Base-by-base conservation (phyloP, 92 coral and sea anemone species). In the Zoanthus solanderi region DNA sequence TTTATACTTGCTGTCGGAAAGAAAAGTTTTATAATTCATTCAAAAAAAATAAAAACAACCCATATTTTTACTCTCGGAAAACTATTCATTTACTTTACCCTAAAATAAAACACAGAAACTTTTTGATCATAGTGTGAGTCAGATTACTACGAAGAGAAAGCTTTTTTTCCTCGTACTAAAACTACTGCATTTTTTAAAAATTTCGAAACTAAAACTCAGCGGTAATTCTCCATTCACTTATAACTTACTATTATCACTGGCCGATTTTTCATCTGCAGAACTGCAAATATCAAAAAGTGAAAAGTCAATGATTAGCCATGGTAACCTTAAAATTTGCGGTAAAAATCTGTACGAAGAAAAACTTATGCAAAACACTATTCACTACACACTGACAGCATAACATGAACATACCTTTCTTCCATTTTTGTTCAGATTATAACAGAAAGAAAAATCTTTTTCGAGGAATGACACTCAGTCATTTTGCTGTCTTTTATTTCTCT, bases 321-420 rank as follows among this genome's bases (percentile, higher is more conserved):
- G 66, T 69, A 79, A 79, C 84, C 72, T 79, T 30, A 9, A 0
- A 79, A 17, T 79, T 79, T 23, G 44, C 72, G 72, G 42, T 45
- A 79, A 79, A 79, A 79, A 79, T 79, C 65, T 52, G 23, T 45
- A 9, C 8, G 31, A 6, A 28, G 37, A 7, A 63, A n/a, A 37
- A 7, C 31, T 8, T 15, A 15, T 12, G 7, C 11, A 32, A 61
- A 79, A 57, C 71, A 1, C 29, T 32, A 11, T 2, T 32, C 56
- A 54, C 84, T 31, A 42, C 72, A 13, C 4, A 79, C 30, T 79
- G 34, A 45, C 52, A 23, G 7, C 3, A 42, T 6, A 16, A 15
- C 37, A 14, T 32, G 52, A 79, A 42, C 71, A 17, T 79, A 79
- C 84, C 84, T 79, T 61, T 79, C 72, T 37, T 37, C 84, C 84